A percentile compares a stretch with the other conserved stretches of the same genome.
These are phyloP conservation scores for Polypterus senegalus DNA, from an alignment of 2,113 vertebrate species.

Conservation along the genomic window DNA sequence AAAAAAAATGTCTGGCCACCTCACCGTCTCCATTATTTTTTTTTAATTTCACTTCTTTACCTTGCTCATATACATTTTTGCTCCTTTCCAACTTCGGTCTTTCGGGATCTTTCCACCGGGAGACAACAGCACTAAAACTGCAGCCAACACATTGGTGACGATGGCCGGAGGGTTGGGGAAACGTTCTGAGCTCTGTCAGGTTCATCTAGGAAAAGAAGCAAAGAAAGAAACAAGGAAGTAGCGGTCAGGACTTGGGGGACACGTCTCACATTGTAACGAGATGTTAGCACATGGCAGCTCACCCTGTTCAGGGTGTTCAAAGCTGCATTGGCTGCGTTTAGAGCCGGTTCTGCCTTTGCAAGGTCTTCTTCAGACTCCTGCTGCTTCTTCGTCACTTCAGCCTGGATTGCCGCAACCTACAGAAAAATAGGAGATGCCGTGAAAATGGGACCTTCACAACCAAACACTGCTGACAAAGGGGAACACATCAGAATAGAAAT, in stretches of 20 bases:
- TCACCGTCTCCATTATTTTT: conserved; percentile 17
- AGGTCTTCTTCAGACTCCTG: conserved; percentile 50
- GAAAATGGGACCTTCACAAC: too few relatives aligned
- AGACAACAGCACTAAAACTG: conserved; percentile 41
- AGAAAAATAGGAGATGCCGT: background rate
- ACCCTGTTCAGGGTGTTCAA: conserved; percentile 48
- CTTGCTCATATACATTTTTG: conserved; percentile 54
- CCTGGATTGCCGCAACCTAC: conserved; percentile 49
- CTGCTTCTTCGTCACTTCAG: conserved; percentile 54
- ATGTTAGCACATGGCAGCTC: conserved; percentile 7
- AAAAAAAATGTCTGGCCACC: conserved; percentile 15
- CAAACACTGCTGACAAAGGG: too few relatives aligned
- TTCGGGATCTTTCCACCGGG: conserved; percentile 43
- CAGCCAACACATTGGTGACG: conserved; percentile 40
- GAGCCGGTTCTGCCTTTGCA: conserved; percentile 42
- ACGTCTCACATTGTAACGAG: conserved; percentile 8
- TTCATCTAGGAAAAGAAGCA: conserved; percentile 38
- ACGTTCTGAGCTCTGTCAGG: conserved; percentile 52
- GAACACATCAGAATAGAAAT: too few relatives aligned
- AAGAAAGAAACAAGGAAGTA: conserved; percentile 3
- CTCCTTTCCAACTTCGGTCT: conserved; percentile 56
- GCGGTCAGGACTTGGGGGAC: background rate
- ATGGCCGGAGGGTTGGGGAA: conserved; percentile 44
- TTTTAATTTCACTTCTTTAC: conserved; percentile 21
- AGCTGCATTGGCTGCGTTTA: conserved; percentile 42